Percentiles rank a stretch among this genome's conserved stretches.
phyloP scores from a whole-genome alignment of 2,888 invertebrate genomes.

The Apamea crenata region DNA sequence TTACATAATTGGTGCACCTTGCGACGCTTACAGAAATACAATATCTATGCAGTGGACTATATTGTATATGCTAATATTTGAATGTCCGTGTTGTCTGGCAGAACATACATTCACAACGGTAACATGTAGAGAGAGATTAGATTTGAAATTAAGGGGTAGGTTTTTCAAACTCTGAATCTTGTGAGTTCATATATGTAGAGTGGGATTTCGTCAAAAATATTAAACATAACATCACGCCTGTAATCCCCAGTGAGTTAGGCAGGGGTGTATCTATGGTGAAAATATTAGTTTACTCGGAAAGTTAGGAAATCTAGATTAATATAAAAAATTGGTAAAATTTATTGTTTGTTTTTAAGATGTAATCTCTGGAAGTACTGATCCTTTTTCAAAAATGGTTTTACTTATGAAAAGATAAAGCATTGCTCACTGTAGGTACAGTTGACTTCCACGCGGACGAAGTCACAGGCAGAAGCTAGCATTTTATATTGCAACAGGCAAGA shows the following conservation, averaged over 20 bases:
- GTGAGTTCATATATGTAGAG: not conserved
- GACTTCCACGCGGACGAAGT: not conserved
- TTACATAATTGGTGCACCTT: conserved; percentile 68
- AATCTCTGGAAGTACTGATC: no score
- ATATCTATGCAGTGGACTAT: conserved; percentile 10
- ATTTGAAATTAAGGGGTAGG: not conserved
- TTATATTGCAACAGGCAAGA: not conserved
- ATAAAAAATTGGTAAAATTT: not conserved
- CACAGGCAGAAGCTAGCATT: not conserved
- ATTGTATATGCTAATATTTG: conserved; percentile 45
- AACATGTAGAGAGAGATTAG: not conserved
- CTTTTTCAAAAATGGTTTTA: not conserved
- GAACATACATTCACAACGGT: not conserved
- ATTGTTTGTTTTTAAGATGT: not conserved
- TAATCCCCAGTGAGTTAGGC: not conserved
- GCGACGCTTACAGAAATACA: conserved; percentile 43
- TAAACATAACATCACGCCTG: not conserved
- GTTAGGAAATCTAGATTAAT: no score
- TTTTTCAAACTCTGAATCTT: not conserved
- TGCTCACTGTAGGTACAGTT: not conserved
- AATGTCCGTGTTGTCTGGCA: not conserved
- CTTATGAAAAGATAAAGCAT: not conserved
- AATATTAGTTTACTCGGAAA: not conserved
- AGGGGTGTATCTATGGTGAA: not conserved
- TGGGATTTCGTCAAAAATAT: not conserved